Evolutionary conservation across 2,888 invertebrate genomes (phyloP), one percentile per base, ranked within the genome.

Genomic region (Ectemnius cavifrons): DNA sequence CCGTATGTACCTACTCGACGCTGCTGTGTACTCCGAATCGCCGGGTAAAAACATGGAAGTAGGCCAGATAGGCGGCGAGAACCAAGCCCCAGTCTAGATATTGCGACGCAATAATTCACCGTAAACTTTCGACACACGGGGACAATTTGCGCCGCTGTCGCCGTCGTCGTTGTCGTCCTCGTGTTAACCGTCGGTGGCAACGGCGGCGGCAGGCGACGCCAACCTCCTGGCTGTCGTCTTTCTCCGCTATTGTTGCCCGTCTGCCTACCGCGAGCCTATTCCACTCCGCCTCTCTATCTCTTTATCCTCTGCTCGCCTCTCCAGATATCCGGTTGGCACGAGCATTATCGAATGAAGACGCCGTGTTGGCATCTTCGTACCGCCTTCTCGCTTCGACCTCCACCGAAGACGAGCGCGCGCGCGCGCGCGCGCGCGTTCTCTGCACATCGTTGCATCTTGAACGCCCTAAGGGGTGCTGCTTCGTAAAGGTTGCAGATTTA

Each of bases 41-140:
- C 18, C 62, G 73, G 71, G 84, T 85, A 87, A 88, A 87, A 86
- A 84, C 86, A 87, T 88, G 88, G 82, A 89, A 89, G 87, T 89
- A 88, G 89, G 89, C 85, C 89, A 88, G 87, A 86, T 88, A 88
- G 86, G 84, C 84, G 80, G 80, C 81, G 79, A 37, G 37, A 82
- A 80, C 77, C 75, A 69, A 72, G 71, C 75, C 74, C 79, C 75
- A 82, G 82, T 85, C 84, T 86, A 87, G 87, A 85, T 88, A 86
- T 85, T 83, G 85, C 89, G 87, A 86, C 86, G 88, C 86, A 89
- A 87, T 87, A 87, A 88, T 86, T 88, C 85, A 87, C 85, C 85
- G 85, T 86, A 87, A 87, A 85, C 83, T 87, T 88, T 88, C 87
- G 86, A 87, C 86, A 83, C 84, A 76, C 77, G 67, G 81, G 78